A percentile compares a stretch with the other conserved stretches of the same genome.
phyloP scores from a whole-genome alignment of 2,797 vertebrate species.

The Pangasius macronema region DNA sequence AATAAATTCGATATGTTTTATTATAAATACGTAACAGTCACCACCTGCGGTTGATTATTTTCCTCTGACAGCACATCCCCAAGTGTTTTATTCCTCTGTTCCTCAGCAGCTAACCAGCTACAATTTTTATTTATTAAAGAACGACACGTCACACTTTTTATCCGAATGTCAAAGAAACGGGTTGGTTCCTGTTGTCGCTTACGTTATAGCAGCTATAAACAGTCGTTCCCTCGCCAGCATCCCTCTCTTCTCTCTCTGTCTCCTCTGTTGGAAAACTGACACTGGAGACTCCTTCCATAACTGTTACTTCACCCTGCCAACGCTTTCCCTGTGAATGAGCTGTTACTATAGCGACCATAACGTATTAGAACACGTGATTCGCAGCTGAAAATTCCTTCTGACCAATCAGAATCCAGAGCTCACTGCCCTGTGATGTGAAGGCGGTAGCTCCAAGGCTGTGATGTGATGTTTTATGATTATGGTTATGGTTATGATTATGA shows the following conservation, averaged over 20 bases:
- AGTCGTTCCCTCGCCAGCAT: background rate
- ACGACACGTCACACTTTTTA: background rate
- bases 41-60: background rate
- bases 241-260: background rate
- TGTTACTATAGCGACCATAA: background rate
- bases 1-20: background rate
- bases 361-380: background rate
- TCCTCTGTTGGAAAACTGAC: background rate
- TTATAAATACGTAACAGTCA: no score
- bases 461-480: slow-evolving; percentile 1
- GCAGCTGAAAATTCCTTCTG: background rate
- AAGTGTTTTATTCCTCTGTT: background rate
- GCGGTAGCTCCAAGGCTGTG: background rate
- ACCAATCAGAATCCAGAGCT: background rate
- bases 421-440: background rate
- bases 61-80: background rate
- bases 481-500: background rate
- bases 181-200: background rate
- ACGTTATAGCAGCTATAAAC: background rate
- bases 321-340: background rate
- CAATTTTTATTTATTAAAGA: background rate
- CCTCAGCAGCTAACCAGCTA: background rate
- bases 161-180: background rate
- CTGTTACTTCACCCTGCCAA: background rate
- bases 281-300: slow-evolving; percentile 9